Percentiles rank a stretch among this genome's conserved stretches.
Evolutionary conservation across 2,888 invertebrate species (phyloP).

Genomic region (Meta bourneti): DNA sequence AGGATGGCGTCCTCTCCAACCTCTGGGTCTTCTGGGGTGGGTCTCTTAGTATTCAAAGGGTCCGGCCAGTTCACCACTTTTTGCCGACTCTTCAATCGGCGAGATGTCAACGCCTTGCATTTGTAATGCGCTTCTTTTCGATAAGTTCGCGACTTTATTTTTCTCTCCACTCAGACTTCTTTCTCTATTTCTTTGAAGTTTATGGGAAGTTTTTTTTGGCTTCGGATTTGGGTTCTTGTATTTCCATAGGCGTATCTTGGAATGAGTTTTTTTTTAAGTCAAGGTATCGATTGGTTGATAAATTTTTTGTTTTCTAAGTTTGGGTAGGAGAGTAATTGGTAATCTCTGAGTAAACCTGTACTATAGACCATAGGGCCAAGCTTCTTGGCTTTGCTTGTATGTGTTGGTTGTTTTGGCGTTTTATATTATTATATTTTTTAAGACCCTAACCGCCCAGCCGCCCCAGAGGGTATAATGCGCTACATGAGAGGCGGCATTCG

Average conservation of each 20-base stretch:
- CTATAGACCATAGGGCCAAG: too few relatives aligned
- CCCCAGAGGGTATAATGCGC: too few relatives aligned
- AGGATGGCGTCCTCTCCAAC: not conserved
- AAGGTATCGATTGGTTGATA: not conserved
- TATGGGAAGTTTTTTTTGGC: not conserved
- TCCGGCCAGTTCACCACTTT: conserved; percentile 2
- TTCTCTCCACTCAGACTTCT: conserved; percentile 3
- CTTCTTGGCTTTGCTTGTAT: too few relatives aligned
- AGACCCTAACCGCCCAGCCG: too few relatives aligned
- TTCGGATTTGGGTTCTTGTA: not conserved
- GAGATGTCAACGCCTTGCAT: conserved; percentile 7
- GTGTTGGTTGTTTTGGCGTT: too few relatives aligned
- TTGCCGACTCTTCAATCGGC: conserved; percentile 9
- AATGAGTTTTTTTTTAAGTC: not conserved
- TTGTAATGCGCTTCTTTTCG: conserved; percentile 18
- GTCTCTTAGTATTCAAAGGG: conserved; percentile 19
- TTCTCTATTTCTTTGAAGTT: not conserved
- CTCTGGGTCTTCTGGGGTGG: not conserved
- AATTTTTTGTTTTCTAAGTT: not conserved
- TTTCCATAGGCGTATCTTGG: not conserved
- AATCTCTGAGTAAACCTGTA: too few relatives aligned
- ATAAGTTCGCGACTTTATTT: conserved; percentile 7
- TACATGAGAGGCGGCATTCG: too few relatives aligned
- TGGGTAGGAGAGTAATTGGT: not conserved
- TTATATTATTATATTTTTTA: too few relatives aligned